Base-by-base conservation (phyloP, 2,888 invertebrate species). In the Pharmacophagus antenor region DNA sequence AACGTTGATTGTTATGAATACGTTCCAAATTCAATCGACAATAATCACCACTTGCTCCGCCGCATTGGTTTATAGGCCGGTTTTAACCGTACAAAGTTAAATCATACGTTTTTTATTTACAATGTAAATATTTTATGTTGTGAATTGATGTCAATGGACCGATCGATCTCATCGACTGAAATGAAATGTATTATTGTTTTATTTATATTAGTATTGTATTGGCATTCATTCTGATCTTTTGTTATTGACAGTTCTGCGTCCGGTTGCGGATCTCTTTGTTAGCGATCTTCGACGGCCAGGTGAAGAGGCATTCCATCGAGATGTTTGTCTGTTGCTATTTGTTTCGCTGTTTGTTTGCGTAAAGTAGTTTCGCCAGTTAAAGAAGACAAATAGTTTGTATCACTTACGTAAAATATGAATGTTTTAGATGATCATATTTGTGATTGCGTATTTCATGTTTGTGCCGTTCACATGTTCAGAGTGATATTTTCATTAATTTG, bases 1-100 rank as follows among this genome's bases (percentile, higher is more conserved):
- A 65, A 61, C 62, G 64, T 51, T 57, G 70, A 57, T 76, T 85
- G 85, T 85, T 85, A 72, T 85, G 80, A 67, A 78, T 80, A 75
- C 78, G 79, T 73, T 50, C 50, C 59, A 46, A 60, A 55, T 55
- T 60, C 60, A 60, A 60, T 55, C 55, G 55, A 31, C 55, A 44
- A 60, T 60, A 50, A 60, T 55, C 60, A 60, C 49, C 44, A 48
- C 71, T 75, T 62, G 62, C 57, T 64, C 68, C 69, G 70, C 62
- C 66, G 60, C 25, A 46, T 31, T 55, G 50, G 60, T 55, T 60
- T 60, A 60, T 60, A 60, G 44, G 55, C 17, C 23, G 55, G 3
- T 55, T 60, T 48, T n/a, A 55, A 60, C 47, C 31, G 48, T 58
- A 42, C 47, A 37, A 27, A 31, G 50, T 55, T 50, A 50, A 60